A percentile compares a stretch with the other conserved stretches of the same genome.
Evolutionary conservation across 1,140 invertebrate genomes (phyloP).

Genomic region (Panonychus citri): DNA sequence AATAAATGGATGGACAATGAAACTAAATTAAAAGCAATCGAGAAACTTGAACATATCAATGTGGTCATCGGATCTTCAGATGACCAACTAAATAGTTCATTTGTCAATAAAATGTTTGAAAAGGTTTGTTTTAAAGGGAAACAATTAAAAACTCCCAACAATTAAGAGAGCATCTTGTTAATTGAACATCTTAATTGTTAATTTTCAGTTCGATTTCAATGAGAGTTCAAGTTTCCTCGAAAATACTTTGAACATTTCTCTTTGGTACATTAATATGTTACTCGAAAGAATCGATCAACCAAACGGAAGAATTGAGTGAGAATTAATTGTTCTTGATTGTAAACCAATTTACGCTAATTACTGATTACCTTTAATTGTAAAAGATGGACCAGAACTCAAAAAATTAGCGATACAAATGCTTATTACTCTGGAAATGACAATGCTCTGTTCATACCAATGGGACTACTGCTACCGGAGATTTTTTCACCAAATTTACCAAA

Average conservation of each 20-base stretch:
- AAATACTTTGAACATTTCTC: background rate
- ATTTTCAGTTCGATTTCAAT: too few species aligned
- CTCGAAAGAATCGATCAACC: background rate
- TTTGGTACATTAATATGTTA: background rate
- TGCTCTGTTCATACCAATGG: slow-evolving; percentile 66
- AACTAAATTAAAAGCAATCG: background rate
- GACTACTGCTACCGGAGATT: slow-evolving; percentile 69
- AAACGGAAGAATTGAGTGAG: background rate
- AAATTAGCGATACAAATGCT: slow-evolving; percentile 53
- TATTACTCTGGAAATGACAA: slow-evolving; percentile 59
- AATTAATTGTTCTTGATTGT: background rate
- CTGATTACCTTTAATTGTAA: background rate
- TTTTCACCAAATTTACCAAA: slow-evolving; percentile 54
- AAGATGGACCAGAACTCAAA: slow-evolving; percentile 29
- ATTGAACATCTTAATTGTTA: too few species aligned
- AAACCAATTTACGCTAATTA: too few species aligned
- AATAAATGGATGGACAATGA: slow-evolving; percentile 68
- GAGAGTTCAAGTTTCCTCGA: background rate
- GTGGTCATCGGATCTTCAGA: slow-evolving; percentile 26
- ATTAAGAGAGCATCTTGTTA: too few species aligned
- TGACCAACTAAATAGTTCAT: slow-evolving; percentile 22
- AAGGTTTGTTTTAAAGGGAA: slow-evolving; percentile 15
- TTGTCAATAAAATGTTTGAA: slow-evolving; percentile 19
- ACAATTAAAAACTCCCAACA: too few species aligned
- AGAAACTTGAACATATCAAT: slow-evolving; percentile 17